Conservation (phyloP, 2,888 invertebrate species). For the Brenthis ino region DNA sequence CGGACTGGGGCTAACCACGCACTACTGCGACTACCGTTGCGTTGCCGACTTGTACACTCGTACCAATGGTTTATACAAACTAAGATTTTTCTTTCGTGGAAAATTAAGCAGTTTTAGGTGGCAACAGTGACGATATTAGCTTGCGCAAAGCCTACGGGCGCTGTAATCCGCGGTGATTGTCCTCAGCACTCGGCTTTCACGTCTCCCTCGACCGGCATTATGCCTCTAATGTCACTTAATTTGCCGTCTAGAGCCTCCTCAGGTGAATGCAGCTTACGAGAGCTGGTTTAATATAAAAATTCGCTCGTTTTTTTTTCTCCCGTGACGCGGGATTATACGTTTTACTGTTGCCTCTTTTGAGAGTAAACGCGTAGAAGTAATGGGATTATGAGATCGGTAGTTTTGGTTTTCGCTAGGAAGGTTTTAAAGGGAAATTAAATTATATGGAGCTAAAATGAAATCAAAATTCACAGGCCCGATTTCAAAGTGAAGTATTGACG, state of each 20-base stretch:
- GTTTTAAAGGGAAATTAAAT: slow-evolving; percentile 60
- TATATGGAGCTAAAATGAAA: slow-evolving; percentile 53
- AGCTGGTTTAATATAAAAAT: slow-evolving; percentile 79
- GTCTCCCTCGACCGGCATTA: slow-evolving; percentile 73
- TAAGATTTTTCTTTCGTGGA: slow-evolving; percentile 28
- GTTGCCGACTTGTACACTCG: slow-evolving; percentile 43
- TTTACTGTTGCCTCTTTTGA: slow-evolving; percentile 77
- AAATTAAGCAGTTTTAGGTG: slow-evolving; percentile 35
- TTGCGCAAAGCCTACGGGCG: slow-evolving; percentile 34
- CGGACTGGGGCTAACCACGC: slow-evolving; percentile 40
- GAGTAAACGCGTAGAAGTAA: slow-evolving; percentile 77
- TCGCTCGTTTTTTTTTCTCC: slow-evolving; percentile 63
- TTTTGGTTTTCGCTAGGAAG: slow-evolving; percentile 57
- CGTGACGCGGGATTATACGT: slow-evolving; percentile 64
- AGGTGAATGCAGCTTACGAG: slow-evolving; percentile 75
- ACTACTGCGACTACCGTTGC: slow-evolving; percentile 53
- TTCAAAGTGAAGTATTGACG: slow-evolving; percentile 35
- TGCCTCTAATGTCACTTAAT: slow-evolving; percentile 81
- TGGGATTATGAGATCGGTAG: slow-evolving; percentile 70
- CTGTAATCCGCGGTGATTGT: slow-evolving; percentile 45
- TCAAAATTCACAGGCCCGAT: slow-evolving; percentile 47
- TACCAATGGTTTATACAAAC: slow-evolving; percentile 32
- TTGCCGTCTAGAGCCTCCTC: slow-evolving; percentile 78
- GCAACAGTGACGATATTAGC: slow-evolving; percentile 39
- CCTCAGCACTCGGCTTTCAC: slow-evolving; percentile 73